A percentile compares a stretch with the other conserved stretches of the same genome.
These are phyloP conservation scores for Ceratina australensis DNA, from an alignment of 1,140 invertebrate species.

Conservation along the genomic window DNA sequence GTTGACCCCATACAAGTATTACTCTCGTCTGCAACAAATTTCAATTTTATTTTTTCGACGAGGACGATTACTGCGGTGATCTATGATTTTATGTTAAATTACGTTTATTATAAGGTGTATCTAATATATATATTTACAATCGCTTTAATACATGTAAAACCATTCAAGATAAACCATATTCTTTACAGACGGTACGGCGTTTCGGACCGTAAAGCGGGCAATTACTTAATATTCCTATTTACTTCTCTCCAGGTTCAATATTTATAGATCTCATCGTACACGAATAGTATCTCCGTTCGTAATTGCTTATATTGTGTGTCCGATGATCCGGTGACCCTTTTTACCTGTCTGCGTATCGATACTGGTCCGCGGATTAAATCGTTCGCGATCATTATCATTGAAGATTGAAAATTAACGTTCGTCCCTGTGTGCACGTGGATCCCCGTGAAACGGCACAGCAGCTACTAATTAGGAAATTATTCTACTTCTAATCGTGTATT, in stretches of 20 bases:
- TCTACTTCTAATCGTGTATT: conserved; percentile 66
- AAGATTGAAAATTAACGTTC: conserved; percentile 38
- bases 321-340: conserved; percentile 53
- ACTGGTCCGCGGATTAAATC: conserved; percentile 51
- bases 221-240: conserved; percentile 53
- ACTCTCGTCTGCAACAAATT: not conserved
- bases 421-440: conserved; percentile 27
- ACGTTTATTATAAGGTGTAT: conserved; percentile 72
- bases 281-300: conserved; percentile 9
- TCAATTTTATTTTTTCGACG: not conserved
- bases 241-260: conserved; percentile 26
- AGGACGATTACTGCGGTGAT: not conserved
- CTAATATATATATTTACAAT: conserved; percentile 74
- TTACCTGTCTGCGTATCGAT: conserved; percentile 37
- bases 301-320: conserved; percentile 42
- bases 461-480: conserved; percentile 61
- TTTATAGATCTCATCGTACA: conserved; percentile 39
- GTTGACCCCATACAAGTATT: not conserved
- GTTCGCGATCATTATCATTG: conserved; percentile 22
- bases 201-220: conserved; percentile 57
- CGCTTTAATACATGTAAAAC: conserved; percentile 71
- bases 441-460: conserved; percentile 36
- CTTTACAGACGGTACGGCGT: conserved; percentile 50
- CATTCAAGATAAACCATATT: conserved; percentile 62
- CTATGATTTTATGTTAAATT: conserved; percentile 65